These are phyloP conservation scores for Fragum whitleyi DNA, from an alignment of 2,888 invertebrate genomes.

Conservation along the genomic window DNA sequence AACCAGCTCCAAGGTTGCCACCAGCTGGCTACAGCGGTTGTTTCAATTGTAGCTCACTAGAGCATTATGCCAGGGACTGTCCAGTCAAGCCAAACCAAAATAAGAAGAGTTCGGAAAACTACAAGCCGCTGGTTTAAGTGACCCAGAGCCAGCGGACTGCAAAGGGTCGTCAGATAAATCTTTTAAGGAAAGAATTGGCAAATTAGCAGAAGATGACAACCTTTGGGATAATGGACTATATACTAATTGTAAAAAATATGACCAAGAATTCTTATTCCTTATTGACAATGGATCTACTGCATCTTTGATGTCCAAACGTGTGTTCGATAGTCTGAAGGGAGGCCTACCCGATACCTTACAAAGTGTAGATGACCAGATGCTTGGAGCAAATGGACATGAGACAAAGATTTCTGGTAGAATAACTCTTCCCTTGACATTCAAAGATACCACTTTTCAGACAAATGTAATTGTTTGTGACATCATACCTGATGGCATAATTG, in stretches of 20 bases:
- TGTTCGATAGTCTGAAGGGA: background rate
- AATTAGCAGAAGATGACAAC: background rate
- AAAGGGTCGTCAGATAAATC: background rate
- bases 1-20: too few species aligned
- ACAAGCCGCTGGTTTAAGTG: constrained; percentile 26
- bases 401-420: constrained; percentile 3
- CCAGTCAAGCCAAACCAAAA: background rate
- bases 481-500: constrained; percentile 30
- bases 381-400: constrained; percentile 25
- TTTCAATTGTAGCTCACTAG: background rate
- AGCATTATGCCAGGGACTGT: background rate
- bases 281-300: constrained; percentile 26
- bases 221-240: constrained; percentile 8
- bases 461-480: constrained; percentile 36
- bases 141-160: constrained; percentile 16
- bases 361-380: constrained; percentile 2
- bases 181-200: background rate
- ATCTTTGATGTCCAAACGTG: constrained; percentile 22
- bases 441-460: constrained; percentile 9
- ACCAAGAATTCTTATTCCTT: constrained; percentile 1
- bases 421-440: constrained; percentile 7
- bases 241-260: background rate
- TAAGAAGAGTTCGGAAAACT: constrained; percentile 28
- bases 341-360: background rate
- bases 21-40: too few species aligned